phyloP scores from a whole-genome alignment of 2,113 vertebrate species.

The Sciurus niger region DNA sequence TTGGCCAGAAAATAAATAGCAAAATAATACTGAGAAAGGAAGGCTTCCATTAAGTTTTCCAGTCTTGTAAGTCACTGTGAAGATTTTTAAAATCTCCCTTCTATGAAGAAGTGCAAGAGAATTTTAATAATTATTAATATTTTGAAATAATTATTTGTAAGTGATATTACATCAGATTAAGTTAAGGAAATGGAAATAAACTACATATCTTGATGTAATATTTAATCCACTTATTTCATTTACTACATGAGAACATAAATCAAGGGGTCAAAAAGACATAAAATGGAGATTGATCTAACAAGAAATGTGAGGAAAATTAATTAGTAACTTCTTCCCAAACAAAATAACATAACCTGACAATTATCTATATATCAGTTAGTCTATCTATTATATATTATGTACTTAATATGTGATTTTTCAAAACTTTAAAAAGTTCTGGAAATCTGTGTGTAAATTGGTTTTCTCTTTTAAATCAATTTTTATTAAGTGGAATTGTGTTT shows the following conservation, averaged over 20 bases:
- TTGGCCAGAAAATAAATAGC: slow-evolving; percentile 6
- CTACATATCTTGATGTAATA: neutral
- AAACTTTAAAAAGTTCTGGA: slow-evolving; percentile 39
- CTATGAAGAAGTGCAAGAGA: neutral
- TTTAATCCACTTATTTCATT: neutral
- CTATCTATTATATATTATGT: neutral
- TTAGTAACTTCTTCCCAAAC: neutral
- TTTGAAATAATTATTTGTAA: neutral
- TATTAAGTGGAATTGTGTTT: neutral
- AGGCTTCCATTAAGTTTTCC: neutral
- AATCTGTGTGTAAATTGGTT: neutral
- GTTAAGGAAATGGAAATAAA: neutral
- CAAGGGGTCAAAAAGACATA: neutral
- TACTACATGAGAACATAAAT: neutral
- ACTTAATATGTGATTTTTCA: neutral
- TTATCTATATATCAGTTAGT: neutral
- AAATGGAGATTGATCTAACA: neutral
- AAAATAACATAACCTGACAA: neutral
- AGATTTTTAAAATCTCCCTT: neutral
- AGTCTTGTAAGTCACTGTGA: neutral
- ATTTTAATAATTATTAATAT: neutral
- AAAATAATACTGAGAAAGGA: neutral
- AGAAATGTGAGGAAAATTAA: slow-evolving; percentile 4
- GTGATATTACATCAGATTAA: neutral
- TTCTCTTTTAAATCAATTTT: neutral